Evolutionary conservation across 2,797 vertebrate genomes (phyloP), one percentile per base, ranked within the genome.

Genomic region (Gallirallus australis): DNA sequence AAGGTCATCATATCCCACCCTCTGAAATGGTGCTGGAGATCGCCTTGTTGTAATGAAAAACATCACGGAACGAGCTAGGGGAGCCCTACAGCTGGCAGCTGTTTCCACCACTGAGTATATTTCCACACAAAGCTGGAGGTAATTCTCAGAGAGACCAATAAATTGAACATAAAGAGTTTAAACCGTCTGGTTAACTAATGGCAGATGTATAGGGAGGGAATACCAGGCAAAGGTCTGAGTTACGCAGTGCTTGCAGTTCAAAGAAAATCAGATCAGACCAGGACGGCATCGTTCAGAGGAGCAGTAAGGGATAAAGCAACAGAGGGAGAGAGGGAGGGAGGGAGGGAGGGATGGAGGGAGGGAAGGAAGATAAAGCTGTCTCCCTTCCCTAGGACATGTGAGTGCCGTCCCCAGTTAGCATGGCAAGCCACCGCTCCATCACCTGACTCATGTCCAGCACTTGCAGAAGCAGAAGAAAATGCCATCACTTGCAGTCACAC

Each of bases 171-270:
- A 72, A 81, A 94, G 73, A 84, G 80, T 94, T 94, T 90, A 94
- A 96, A 66, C 85, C 9, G 0, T 30, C 24, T 12, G 0, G 80
- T 88, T 93, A 96, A 95, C 93, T 90, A 84, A 79, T 39, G 56
- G 57, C 90, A 96, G 85, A 89, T 93, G 93, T 93, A 96, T 73
- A 50, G 47, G 91, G 70, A 89, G 83, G 52, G 66, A 72, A 24
- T 40, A 93, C 45, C 23, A 90, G 72, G 48, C 59, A 86, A 50
- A 93, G 79, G 15, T 15, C 59, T 83, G 85, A 90, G 73, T 73
- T 88, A 56, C 3, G 16, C 56, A 79, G 79, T n/a, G 82, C 63
- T 42, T 75, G 52, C 63, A 82, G 70, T 80, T 95, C 89, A 90
- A 93, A 93, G 91, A 70, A 86, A 82, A 93, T 73, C 9, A 84